A percentile compares a stretch with the other conserved stretches of the same genome.
Conservation (phyloP, 2,797 vertebrate genomes). For the Mastacembelus armatus region DNA sequence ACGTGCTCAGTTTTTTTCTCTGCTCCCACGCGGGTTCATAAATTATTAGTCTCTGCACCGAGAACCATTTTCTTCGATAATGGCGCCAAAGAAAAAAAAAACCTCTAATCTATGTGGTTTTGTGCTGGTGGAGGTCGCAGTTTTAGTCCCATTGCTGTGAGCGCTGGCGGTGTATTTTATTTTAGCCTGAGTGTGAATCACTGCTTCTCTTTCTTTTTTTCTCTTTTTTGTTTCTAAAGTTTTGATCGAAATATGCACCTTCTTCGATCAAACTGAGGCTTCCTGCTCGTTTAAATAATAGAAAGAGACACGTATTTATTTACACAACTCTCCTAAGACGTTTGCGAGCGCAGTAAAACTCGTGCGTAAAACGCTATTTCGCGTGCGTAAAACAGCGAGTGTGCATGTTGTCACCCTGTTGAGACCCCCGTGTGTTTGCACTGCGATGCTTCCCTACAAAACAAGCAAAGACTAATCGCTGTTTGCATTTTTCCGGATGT, state of each 20-base stretch:
- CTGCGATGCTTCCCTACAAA: slow-evolving; percentile 34
- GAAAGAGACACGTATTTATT: rapidly evolving
- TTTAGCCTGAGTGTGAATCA: not conserved
- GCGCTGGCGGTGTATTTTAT: not conserved
- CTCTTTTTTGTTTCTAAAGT: not conserved
- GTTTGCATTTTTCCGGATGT: slow-evolving; percentile 74
- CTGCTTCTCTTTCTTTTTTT: not conserved
- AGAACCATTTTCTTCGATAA: slow-evolving; percentile 81
- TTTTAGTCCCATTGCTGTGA: not conserved
- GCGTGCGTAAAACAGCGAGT: slow-evolving; percentile 18
- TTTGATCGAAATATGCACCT: not conserved
- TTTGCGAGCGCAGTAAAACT: not conserved
- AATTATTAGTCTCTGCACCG: slow-evolving; percentile 87
- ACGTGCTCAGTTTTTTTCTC: slow-evolving; percentile 86
- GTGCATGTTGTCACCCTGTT: not conserved
- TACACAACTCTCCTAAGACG: not conserved
- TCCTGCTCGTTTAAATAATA: not conserved
- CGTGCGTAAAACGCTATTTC: slow-evolving; percentile 20
- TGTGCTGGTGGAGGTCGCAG: slow-evolving; percentile 10
- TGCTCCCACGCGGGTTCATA: slow-evolving; percentile 87
- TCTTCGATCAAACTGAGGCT: rapidly evolving
- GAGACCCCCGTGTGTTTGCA: slow-evolving; percentile 10
- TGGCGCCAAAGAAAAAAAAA: slow-evolving; percentile 62
- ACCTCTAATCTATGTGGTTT: slow-evolving; percentile 44
- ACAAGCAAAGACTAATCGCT: slow-evolving; percentile 29